Base-by-base conservation (phyloP, 2,888 invertebrate genomes). In the Zeuzera pyrina region DNA sequence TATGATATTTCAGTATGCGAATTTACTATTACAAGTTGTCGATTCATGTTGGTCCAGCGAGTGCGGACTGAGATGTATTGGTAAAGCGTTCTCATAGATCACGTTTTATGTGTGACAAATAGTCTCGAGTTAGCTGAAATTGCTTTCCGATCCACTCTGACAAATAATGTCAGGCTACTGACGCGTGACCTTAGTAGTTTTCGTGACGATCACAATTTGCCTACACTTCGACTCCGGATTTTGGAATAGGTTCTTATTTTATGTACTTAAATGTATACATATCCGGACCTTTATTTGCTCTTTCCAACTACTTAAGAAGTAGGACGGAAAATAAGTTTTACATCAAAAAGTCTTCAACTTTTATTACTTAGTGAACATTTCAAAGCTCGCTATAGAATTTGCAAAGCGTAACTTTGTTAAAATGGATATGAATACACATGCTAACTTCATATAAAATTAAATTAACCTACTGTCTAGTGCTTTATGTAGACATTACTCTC, bases 41-140 rank as follows among this genome's bases (percentile, higher is more conserved):
- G n/a, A n/a, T n/a, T n/a, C n/a, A n/a, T n/a, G n/a, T n/a, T n/a
- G n/a, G n/a, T n/a, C n/a, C n/a, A n/a, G n/a, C n/a, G n/a, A n/a
- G n/a, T n/a, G n/a, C n/a, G n/a, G n/a, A n/a, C n/a, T n/a, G 54
- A 58, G 49, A 57, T 66, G 61, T 67, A 62, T 65, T 57, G 58
- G 52, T 55, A 56, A 49, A 58, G 53, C 58, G 47, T 40, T 41
- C 45, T 57, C 63, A 77, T 78, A 68, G 62, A 77, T 79, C 78
- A 77, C 70, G 69, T 73, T 73, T 71, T 78, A 73, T 78, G 69
- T 69, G 73, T 78, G 77, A 79, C 76, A 79, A 83, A 81, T 79
- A 77, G 77, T 72, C 69, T 64, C 65, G 66, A 72, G 70, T 74
- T 77, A 76, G 70, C 55, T 60, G 61, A 71, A 78, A 81, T 81